phyloP scores from a whole-genome alignment of 2,888 invertebrate species.

The Podabrus alpinus region DNA sequence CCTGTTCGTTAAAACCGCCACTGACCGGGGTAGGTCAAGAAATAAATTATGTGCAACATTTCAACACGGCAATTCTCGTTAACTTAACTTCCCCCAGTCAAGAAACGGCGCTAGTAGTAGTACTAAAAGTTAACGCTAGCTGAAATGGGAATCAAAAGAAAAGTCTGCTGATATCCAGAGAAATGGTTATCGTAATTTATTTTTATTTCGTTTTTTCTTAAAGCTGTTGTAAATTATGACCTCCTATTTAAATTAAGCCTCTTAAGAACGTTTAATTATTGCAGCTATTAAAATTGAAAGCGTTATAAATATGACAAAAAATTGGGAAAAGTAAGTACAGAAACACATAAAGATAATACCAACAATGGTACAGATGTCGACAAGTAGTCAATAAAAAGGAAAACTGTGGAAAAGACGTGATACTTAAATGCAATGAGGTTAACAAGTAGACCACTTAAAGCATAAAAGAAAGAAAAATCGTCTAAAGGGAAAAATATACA shows the following conservation, averaged over 20 bases:
- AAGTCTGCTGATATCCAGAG: neutral
- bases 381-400: neutral
- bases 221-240: neutral
- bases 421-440: neutral
- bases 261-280: neutral
- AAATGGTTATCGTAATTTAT: neutral
- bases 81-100: too few relatives aligned
- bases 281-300: neutral
- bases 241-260: neutral
- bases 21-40: neutral
- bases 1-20: too few relatives aligned
- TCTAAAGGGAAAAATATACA: neutral
- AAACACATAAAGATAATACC: neutral
- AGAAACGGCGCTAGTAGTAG: too few relatives aligned
- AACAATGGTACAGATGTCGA: neutral
- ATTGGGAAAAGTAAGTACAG: neutral
- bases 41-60: neutral
- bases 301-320: neutral
- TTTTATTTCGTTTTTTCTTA: neutral
- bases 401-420: neutral
- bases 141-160: neutral
- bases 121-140: neutral
- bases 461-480: neutral
- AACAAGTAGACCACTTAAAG: neutral
- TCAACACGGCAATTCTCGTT: neutral